phyloP scores from a whole-genome alignment of 2,113 vertebrate genomes.

The Oceanites oceanicus region DNA sequence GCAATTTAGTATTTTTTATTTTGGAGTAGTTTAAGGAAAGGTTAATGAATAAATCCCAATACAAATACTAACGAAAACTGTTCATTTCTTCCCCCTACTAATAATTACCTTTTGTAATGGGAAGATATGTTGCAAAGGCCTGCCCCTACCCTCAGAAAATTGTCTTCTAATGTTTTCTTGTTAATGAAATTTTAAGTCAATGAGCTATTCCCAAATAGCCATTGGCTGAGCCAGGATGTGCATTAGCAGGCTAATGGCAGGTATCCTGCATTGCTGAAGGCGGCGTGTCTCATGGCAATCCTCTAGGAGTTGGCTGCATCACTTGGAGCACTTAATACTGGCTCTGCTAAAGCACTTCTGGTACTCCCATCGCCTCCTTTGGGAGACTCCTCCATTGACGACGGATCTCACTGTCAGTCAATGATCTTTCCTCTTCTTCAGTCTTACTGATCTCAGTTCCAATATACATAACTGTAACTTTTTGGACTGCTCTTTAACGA shows the following conservation, averaged over 20 bases:
- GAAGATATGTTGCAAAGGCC: not conserved
- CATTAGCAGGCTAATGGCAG: conserved; percentile 55
- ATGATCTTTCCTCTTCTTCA: not conserved
- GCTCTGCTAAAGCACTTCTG: conserved; percentile 9
- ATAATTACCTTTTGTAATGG: not conserved
- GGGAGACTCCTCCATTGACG: conserved; percentile 5
- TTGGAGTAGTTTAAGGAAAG: not conserved
- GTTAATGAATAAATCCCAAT: not conserved
- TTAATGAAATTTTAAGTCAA: conserved; percentile 38
- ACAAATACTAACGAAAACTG: not conserved
- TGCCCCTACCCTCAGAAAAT: not conserved
- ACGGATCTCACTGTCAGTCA: not conserved
- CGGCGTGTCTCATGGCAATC: not conserved
- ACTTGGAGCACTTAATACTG: not conserved
- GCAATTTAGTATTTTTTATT: not conserved
- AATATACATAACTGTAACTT: not conserved
- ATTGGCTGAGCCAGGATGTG: not conserved
- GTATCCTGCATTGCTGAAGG: not conserved
- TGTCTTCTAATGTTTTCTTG: conserved; percentile 3
- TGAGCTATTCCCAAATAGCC: conserved; percentile 12
- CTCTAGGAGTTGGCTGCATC: not conserved
- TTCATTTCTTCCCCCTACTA: not conserved
- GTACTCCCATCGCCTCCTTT: not conserved
- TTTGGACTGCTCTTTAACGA: not conserved
- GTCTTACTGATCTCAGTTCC: not conserved